Conservation (phyloP, 1,140 invertebrate genomes). For the Macrotrachela quadricornifera region DNA sequence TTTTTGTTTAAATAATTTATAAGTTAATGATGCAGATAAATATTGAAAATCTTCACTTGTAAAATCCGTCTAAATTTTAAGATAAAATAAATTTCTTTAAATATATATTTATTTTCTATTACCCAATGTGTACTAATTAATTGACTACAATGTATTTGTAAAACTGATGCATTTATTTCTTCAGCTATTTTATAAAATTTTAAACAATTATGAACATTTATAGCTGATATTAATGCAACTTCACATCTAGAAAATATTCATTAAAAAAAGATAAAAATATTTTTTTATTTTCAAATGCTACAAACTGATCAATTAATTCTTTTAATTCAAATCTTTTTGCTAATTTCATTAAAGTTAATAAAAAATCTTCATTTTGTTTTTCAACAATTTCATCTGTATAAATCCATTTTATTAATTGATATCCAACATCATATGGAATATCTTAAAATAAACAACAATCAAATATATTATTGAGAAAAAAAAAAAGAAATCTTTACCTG, state of each 20-base stretch:
- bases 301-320: constrained; percentile 31
- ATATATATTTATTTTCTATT: no score
- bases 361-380: constrained; percentile 43
- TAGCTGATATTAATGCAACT: constrained; percentile 58
- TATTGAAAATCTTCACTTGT: constrained; percentile 68
- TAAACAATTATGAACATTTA: constrained; percentile 65
- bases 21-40: constrained; percentile 67
- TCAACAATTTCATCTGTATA: constrained; percentile 64
- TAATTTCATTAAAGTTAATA: constrained; percentile 54
- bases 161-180: constrained; percentile 51
- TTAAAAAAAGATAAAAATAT: neutral
- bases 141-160: constrained; percentile 65
- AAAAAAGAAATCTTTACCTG: constrained; percentile 33
- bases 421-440: constrained; percentile 41
- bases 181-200: constrained; percentile 73
- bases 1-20: constrained; percentile 70
- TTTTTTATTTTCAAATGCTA: neutral
- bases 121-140: constrained; percentile 82
- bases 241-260: constrained; percentile 47
- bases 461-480: constrained; percentile 32
- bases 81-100: no score
- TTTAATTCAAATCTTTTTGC: constrained; percentile 54
- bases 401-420: constrained; percentile 61
- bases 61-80: constrained; percentile 38
- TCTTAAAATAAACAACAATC: constrained; percentile 14